phyloP scores from a whole-genome alignment of 2,888 invertebrate species.

The Embidobia sp. region DNA sequence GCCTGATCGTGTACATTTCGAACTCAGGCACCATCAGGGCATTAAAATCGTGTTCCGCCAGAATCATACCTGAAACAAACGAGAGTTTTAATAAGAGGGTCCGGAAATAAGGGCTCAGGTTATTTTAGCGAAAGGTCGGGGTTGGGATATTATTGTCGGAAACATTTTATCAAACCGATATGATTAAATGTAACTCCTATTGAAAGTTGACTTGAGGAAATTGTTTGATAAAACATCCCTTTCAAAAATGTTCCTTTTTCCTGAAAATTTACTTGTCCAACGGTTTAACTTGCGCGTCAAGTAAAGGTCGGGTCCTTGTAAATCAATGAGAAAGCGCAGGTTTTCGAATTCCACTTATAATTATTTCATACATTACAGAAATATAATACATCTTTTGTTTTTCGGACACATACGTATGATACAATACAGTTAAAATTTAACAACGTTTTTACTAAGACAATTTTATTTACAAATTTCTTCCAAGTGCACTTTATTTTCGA shows the following conservation, averaged over 20 bases:
- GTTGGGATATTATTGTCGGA: too few relatives aligned
- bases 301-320: not conserved
- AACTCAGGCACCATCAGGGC: conserved; percentile 67
- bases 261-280: too few relatives aligned
- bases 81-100: not conserved
- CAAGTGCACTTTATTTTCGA: conserved; percentile 39
- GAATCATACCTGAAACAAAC: conserved; percentile 57
- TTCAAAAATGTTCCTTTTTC: too few relatives aligned
- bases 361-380: conserved; percentile 42
- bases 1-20: conserved; percentile 32
- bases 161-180: too few relatives aligned
- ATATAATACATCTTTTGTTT: conserved; percentile 50
- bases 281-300: not conserved
- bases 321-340: not conserved
- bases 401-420: conserved; percentile 25
- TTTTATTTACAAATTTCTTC: conserved; percentile 31
- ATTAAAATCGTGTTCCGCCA: conserved; percentile 57
- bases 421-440: conserved; percentile 26
- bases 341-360: conserved; percentile 24
- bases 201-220: too few relatives aligned
- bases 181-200: too few relatives aligned
- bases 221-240: too few relatives aligned
- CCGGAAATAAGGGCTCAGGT: too few relatives aligned
- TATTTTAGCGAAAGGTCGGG: too few relatives aligned
- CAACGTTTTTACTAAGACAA: conserved; percentile 11